These are phyloP conservation scores for Brotula barbata DNA, from an alignment of 2,797 vertebrate species.

Conservation along the genomic window DNA sequence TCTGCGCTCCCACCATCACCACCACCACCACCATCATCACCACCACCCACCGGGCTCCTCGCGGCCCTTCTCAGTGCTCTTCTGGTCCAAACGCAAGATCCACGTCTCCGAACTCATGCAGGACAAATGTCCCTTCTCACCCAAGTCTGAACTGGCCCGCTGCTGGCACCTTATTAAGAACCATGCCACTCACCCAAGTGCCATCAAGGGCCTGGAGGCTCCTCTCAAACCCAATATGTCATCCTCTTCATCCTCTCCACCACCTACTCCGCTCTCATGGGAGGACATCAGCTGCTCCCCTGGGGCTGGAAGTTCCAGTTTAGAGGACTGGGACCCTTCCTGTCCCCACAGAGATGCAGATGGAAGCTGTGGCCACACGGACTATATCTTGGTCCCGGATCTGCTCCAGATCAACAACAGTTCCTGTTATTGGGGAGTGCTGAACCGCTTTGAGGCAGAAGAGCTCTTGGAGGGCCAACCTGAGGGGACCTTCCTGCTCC, in stretches of 20 bases:
- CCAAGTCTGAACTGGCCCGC: conserved; percentile 90
- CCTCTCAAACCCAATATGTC: conserved; percentile 70
- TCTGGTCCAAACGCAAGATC: conserved; percentile 93
- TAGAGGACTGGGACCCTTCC: conserved; percentile 79
- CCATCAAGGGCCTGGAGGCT: conserved; percentile 74
- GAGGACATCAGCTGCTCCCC: conserved; percentile 79
- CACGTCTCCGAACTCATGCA: conserved; percentile 95
- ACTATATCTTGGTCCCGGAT: conserved; percentile 93
- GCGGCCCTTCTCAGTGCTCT: conserved; percentile 76
- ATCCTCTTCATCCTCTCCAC: conserved; percentile 60
- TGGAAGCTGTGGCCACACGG: conserved; percentile 81
- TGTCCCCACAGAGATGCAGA: conserved; percentile 44
- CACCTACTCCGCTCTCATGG: conserved; percentile 77
- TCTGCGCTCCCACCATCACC: conserved; percentile 85
- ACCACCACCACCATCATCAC: conserved; percentile 76
- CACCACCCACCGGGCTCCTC: conserved; percentile 67
- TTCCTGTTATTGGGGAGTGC: conserved; percentile 94
- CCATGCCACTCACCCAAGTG: conserved; percentile 79
- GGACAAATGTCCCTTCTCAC: conserved; percentile 93
- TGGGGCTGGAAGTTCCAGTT: conserved; percentile 78
- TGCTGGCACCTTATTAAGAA: conserved; percentile 95
- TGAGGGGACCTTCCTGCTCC: conserved; percentile 92
- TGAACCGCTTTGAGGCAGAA: conserved; percentile 94
- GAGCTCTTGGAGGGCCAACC: conserved; percentile 94
- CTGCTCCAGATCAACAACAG: conserved; percentile 97